Evolutionary conservation across 2,888 invertebrate species (phyloP).

Genomic region (Drosophila macrospina): DNA sequence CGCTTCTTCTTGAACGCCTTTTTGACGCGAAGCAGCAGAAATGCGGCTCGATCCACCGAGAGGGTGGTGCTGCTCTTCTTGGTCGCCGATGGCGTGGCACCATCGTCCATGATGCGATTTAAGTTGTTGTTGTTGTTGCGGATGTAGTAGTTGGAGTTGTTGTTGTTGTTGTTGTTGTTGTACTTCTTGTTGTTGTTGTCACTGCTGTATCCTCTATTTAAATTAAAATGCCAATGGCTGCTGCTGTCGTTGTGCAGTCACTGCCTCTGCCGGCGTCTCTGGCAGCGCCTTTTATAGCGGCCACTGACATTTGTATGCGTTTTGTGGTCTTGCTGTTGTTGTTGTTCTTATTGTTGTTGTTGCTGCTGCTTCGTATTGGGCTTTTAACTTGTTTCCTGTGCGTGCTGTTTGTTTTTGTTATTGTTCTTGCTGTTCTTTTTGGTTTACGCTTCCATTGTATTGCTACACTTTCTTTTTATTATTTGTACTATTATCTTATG

Average conservation of each 20-base stretch:
- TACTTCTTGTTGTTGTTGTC: slow-evolving; percentile 25
- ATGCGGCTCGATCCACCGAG: slow-evolving; percentile 95
- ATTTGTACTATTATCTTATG: slow-evolving; percentile 52
- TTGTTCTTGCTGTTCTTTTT: slow-evolving; percentile 29
- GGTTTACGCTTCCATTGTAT: slow-evolving; percentile 37
- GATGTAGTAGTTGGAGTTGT: slow-evolving; percentile 27
- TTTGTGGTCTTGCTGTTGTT: slow-evolving; percentile 20
- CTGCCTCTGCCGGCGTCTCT: slow-evolving; percentile 24
- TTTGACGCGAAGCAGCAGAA: slow-evolving; percentile 93
- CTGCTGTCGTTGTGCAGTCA: slow-evolving; percentile 15
- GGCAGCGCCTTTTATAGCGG: slow-evolving; percentile 39
- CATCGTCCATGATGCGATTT: slow-evolving; percentile 64
- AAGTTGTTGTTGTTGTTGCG: slow-evolving; percentile 31
- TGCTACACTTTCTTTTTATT: slow-evolving; percentile 56
- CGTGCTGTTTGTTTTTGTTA: slow-evolving; percentile 4
- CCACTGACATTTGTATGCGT: slow-evolving; percentile 70
- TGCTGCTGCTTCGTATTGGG: slow-evolving; percentile 18
- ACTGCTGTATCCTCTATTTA: slow-evolving; percentile 30
- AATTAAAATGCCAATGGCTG: slow-evolving; percentile 62
- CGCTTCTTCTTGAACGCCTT: slow-evolving; percentile 96
- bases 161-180: slow-evolving; percentile 18
- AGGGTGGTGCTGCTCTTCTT: slow-evolving; percentile 86
- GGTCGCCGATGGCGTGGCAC: slow-evolving; percentile 59
- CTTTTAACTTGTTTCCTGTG: slow-evolving; percentile 42
- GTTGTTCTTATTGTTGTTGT: slow-evolving; percentile 6